Percentiles rank a stretch among this genome's conserved stretches.
These are phyloP conservation scores for Junonia oenone DNA, from an alignment of 2,888 invertebrate genomes.

Conservation along the genomic window DNA sequence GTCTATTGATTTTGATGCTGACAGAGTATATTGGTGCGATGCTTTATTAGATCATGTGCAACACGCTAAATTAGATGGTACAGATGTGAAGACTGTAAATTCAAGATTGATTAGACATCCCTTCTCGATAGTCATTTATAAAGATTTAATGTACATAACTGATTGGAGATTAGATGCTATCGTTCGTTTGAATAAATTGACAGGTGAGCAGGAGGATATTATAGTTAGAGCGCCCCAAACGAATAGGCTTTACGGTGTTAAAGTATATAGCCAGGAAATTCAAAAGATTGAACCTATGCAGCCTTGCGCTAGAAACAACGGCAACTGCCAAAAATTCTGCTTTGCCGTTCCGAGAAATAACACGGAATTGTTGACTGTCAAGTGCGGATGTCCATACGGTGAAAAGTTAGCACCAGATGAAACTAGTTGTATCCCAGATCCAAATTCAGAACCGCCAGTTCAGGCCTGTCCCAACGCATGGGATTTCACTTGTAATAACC, in stretches of 20 bases:
- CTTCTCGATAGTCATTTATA: conserved; percentile 93
- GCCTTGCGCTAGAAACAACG: conserved; percentile 91
- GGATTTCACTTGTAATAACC: conserved; percentile 96
- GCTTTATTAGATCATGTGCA: conserved; percentile 97
- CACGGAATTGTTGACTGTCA: conserved; percentile 76
- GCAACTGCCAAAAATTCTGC: conserved; percentile 96
- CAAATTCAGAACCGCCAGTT: conserved; percentile 90
- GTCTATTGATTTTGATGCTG: conserved; percentile 92
- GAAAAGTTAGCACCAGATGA: conserved; percentile 87
- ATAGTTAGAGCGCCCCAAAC: conserved; percentile 93
- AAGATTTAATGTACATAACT: conserved; percentile 96
- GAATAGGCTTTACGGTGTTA: conserved; percentile 94
- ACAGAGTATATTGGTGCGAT: conserved; percentile 98
- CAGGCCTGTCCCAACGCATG: conserved; percentile 94
- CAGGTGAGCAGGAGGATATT: conserved; percentile 92
- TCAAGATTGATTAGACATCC: conserved; percentile 92
- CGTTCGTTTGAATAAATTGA: conserved; percentile 91
- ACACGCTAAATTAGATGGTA: conserved; percentile 94
- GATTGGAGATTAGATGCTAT: conserved; percentile 98
- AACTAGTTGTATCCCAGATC: conserved; percentile 87
- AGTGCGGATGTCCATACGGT: conserved; percentile 96
- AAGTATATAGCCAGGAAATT: conserved; percentile 88
- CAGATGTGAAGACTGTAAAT: conserved; percentile 92
- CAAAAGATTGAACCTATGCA: conserved; percentile 86
- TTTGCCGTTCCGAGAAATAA: conserved; percentile 90